Percentiles rank a stretch among this genome's conserved stretches.
Conservation (phyloP, 2,888 invertebrate species). For the Xestobium rufovillosum region DNA sequence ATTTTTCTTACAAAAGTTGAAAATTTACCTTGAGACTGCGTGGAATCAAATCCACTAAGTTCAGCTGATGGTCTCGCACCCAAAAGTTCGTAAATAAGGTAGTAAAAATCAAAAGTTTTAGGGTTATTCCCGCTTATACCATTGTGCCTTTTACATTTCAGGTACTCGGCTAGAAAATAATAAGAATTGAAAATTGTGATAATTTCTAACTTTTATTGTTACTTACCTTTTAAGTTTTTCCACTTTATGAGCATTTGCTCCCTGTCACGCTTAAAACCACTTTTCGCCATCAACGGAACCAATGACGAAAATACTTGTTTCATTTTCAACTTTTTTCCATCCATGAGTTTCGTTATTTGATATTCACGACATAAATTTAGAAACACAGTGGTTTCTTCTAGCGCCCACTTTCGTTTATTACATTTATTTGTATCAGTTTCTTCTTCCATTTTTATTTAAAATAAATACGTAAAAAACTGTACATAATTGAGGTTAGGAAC, state of each 20-base stretch:
- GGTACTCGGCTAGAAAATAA: constrained; percentile 7
- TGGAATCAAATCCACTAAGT: too few relatives aligned
- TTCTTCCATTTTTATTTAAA: constrained; percentile 1
- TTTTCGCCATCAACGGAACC: background rate
- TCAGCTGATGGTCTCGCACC: constrained; percentile 7
- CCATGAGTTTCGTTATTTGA: background rate
- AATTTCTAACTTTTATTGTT: background rate
- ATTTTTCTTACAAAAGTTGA: too few relatives aligned
- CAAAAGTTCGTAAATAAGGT: constrained; percentile 5
- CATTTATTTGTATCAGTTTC: too few relatives aligned
- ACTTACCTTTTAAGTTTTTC: constrained; percentile 7
- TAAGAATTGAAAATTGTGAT: constrained; percentile 2
- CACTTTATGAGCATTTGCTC: constrained; percentile 2
- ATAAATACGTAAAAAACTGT: background rate
- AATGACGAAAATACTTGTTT: background rate
- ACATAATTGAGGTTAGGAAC: constrained; percentile 4
- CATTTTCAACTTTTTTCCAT: constrained; percentile 3
- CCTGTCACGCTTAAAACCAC: background rate
- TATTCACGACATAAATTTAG: background rate
- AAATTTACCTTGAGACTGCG: too few relatives aligned
- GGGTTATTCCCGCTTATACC: constrained; percentile 4
- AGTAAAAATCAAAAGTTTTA: background rate
- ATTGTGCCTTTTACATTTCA: constrained; percentile 6
- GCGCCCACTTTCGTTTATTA: too few relatives aligned
- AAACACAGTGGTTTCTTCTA: too few relatives aligned